Base-by-base conservation (phyloP, 2,888 invertebrate species). In the Tipula unca region DNA sequence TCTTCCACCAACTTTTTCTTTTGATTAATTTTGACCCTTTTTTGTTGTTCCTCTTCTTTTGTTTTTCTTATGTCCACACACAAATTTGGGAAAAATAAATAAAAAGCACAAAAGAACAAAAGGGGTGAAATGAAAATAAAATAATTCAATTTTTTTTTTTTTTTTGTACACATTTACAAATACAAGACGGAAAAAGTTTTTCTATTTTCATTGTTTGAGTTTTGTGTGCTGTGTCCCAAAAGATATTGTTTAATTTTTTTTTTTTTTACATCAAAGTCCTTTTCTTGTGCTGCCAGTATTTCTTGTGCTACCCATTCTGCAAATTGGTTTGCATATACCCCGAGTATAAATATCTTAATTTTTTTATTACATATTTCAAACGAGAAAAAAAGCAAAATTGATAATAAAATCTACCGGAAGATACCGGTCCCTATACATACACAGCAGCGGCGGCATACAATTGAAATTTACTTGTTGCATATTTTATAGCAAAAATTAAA, bases 361-460 rank as follows among this genome's bases (percentile, higher is more conserved):
- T 69, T 69, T 69, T 69, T 69, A 25, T 69, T 69, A 25, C 69
- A 14, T 69, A 69, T 69, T 69, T 69, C 10, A 69, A 69, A 10
- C 1, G 13, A 25, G 25, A 69, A 20, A 48, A 48, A 48, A 48
- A n/a, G n/a, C 1, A 25, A 69, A 69, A 69, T 69, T 69, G 69
- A 69, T 69, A 69, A 69, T 69, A 69, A 69, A 69, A 69, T 69
- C 69, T 69, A 69, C 69, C 69, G 69, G 69, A 69, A 69, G 69
- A 69, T 25, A 42, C 14, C n/a, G n/a, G n/a, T n/a, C 5, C 5
- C 2, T 32, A 5, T 32, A 69, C 69, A 69, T 14, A 69, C 69
- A n/a, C n/a, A n/a, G n/a, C n/a, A 10, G 69, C 25, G 10, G 69
- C 25, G 10, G 69, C 8, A 25, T 69, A 69, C 69, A 69, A 69